Percentiles rank a stretch among this genome's conserved stretches.
phyloP scores from a whole-genome alignment of 2,113 vertebrate genomes.

The Eretmochelys imbricata region DNA sequence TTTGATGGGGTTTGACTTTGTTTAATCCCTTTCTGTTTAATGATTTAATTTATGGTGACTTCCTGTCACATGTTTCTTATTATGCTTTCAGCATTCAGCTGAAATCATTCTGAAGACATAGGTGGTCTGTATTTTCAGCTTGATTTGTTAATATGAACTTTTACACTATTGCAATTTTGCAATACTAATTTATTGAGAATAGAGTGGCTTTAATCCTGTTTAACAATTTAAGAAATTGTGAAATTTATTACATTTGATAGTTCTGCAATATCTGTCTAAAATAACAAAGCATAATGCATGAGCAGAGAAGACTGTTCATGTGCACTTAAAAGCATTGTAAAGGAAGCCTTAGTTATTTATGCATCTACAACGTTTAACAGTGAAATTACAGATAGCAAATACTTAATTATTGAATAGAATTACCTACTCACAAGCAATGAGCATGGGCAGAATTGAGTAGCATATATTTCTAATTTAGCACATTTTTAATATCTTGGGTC shows the following conservation, averaged over 20 bases:
- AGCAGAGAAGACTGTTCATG: background rate
- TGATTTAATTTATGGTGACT: background rate
- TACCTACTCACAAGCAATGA: background rate
- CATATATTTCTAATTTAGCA: background rate
- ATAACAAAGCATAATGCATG: background rate
- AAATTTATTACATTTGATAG: background rate
- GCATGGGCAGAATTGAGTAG: accelerated
- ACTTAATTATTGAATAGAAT: background rate
- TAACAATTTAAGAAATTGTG: constrained; percentile 11
- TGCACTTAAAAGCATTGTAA: background rate
- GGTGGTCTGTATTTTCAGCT: background rate
- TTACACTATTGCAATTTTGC: background rate
- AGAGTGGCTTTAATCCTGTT: background rate
- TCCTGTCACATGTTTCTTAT: constrained; percentile 14
- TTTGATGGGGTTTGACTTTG: constrained; percentile 17
- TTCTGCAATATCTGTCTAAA: background rate
- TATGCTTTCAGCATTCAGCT: background rate
- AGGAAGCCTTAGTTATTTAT: background rate
- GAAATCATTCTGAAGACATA: constrained; percentile 16
- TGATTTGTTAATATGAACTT: constrained; percentile 2
- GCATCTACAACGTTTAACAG: background rate
- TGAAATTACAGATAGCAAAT: too few relatives aligned
- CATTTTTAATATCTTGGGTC: background rate
- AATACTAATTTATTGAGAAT: background rate
- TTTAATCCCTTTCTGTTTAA: background rate